A percentile compares a stretch with the other conserved stretches of the same genome.
These are phyloP conservation scores for Dynastes maya DNA, from an alignment of 2,888 invertebrate species.

Conservation along the genomic window DNA sequence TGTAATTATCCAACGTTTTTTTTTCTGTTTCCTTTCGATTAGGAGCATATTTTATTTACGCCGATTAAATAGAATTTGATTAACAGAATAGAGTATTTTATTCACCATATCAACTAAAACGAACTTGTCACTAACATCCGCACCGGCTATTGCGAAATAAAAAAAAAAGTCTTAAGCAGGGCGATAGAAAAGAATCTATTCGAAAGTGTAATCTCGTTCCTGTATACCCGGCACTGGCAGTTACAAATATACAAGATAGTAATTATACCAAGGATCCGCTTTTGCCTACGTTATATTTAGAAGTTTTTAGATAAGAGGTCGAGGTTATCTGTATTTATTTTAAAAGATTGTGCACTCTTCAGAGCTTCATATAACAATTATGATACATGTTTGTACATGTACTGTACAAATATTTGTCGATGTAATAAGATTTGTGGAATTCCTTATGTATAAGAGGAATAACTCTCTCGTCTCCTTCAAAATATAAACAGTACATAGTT, in stretches of 20 bases:
- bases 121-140: too few relatives aligned
- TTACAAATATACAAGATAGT: slow-evolving; percentile 17
- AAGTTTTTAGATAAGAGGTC: slow-evolving; percentile 46
- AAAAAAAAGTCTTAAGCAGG: too few relatives aligned
- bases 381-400: slow-evolving; percentile 40
- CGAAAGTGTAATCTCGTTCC: background rate
- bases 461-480: background rate
- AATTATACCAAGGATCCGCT: slow-evolving; percentile 18
- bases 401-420: slow-evolving; percentile 44
- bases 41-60: too few relatives aligned
- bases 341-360: slow-evolving; percentile 33
- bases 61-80: too few relatives aligned
- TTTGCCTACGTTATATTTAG: slow-evolving; percentile 44
- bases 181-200: background rate
- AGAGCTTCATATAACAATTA: slow-evolving; percentile 20
- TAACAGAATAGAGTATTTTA: too few relatives aligned
- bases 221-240: background rate
- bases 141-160: too few relatives aligned
- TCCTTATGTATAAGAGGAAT: slow-evolving; percentile 27
- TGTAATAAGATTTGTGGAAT: slow-evolving; percentile 44
- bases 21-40: background rate
- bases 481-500: slow-evolving; percentile 37
- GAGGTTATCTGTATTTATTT: slow-evolving; percentile 47
- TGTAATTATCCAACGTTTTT: background rate
- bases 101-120: too few relatives aligned